These are phyloP conservation scores for Syrrhaptes paradoxus DNA, from an alignment of 2,113 vertebrate species.

Conservation along the genomic window DNA sequence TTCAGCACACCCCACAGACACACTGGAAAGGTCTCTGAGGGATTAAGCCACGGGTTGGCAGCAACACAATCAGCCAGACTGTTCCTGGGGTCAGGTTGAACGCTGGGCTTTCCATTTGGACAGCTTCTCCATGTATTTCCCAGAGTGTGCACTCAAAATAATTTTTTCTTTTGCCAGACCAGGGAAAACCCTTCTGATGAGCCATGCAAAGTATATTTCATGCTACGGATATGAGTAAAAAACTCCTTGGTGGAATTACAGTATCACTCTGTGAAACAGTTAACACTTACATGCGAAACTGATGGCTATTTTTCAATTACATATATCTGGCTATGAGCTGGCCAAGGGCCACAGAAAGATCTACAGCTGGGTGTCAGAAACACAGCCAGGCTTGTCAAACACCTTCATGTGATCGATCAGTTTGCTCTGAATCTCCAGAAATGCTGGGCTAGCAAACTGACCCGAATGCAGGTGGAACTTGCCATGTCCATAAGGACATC, in stretches of 20 bases:
- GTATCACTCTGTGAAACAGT: accelerated
- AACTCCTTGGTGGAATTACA: not conserved
- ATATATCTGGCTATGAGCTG: not conserved
- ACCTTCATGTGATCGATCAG: not conserved
- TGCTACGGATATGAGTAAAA: not conserved
- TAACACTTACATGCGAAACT: not conserved
- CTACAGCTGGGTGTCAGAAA: not conserved
- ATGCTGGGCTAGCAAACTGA: not conserved
- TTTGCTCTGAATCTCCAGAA: not conserved
- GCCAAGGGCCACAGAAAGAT: not conserved
- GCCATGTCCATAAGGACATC: too few relatives aligned
- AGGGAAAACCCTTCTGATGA: not conserved
- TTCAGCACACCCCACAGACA: not conserved
- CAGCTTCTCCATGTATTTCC: not conserved
- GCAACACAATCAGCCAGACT: not conserved
- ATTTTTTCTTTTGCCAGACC: not conserved
- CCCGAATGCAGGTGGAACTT: not conserved
- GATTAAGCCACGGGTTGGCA: not conserved
- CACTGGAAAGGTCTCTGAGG: not conserved
- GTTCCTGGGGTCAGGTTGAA: not conserved
- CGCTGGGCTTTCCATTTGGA: not conserved
- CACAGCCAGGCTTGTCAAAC: accelerated
- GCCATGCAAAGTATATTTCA: not conserved
- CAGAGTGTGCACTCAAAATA: not conserved
- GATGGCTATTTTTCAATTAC: not conserved